Base-by-base conservation (phyloP, 2,797 vertebrate genomes). In the Pyrocephalus nanus region DNA sequence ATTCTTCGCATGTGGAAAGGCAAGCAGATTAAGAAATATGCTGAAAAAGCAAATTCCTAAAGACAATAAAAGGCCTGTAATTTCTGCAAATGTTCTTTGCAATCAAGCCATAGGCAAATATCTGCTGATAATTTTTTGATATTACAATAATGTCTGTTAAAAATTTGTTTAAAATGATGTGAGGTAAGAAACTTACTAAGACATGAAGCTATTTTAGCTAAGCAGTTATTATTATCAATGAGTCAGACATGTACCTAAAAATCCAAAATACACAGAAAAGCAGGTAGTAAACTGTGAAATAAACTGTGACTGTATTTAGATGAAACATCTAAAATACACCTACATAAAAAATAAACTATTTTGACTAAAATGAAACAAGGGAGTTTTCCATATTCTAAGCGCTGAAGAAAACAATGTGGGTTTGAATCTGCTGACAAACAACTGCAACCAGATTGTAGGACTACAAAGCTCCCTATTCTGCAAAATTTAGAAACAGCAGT, bases 171-270 rank as follows among this genome's bases (percentile, higher is more conserved):
- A 57, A 76, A 88, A 22, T 55, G 0, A 66, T 64, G 47, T 47
- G 48, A 92, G 53, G 55, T n/a, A 88, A 88, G 30, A 81, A 92
- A 64, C 34, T 89, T 55, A 79, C 8, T 8, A 71, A 77, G 48
- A 89, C 84, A 91, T 57, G 2, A 62, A 74, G 45, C 20, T 85
- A 58, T 72, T 90, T 84, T 88, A 90, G n/a, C 47, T 78, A 75
- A 75, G 47, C 22, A n/a, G 25, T 40, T 84, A 91, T 15, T 58
- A 48, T 21, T 78, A 69, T n/a, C 29, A 65, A 18, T 54, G 15
- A 75, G 11, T 34, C 11, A 9, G 42, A 85, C 9, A 58, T 53
- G 51, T 55, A 62, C 47, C 29, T 86, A 82, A 92, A 88, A 88
- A 92, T 70, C 43, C 43, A 87, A 54, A 81, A 66, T 22, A 55